Percentiles rank a stretch among this genome's conserved stretches.
Evolutionary conservation across 2,797 vertebrate species (phyloP).

Genomic region (Erithacus rubecula): DNA sequence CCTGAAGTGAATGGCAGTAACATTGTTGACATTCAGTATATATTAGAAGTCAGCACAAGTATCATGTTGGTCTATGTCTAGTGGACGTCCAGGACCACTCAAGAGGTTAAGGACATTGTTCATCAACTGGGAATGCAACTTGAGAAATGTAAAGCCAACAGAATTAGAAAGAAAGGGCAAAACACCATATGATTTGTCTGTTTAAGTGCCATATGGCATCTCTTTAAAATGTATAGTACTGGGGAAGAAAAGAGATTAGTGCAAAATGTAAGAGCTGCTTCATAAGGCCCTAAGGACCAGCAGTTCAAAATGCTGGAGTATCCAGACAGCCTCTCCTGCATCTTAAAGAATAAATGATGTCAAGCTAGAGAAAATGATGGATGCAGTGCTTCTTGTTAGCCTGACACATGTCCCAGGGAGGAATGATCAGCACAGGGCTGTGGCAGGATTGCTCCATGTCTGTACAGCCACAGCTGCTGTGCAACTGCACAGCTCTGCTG

Average conservation of each 20-base stretch:
- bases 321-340: neutral
- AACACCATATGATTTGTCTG: slow-evolving; percentile 30
- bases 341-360: slow-evolving; percentile 44
- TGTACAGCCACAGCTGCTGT: neutral
- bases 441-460: neutral
- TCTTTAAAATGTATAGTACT: slow-evolving; percentile 39
- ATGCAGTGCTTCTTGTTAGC: neutral
- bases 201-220: slow-evolving; percentile 61
- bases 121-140: slow-evolving; percentile 33
- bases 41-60: slow-evolving; percentile 37
- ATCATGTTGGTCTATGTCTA: slow-evolving; percentile 19
- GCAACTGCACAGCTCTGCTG: neutral
- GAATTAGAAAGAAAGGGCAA: slow-evolving; percentile 53
- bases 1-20: slow-evolving; percentile 18
- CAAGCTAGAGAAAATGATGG: slow-evolving; percentile 14
- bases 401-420: neutral
- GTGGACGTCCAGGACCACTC: slow-evolving; percentile 40
- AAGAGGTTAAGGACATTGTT: slow-evolving; percentile 60
- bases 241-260: slow-evolving; percentile 23
- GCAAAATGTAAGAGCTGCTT: slow-evolving; percentile 57
- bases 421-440: neutral
- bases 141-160: slow-evolving; percentile 41
- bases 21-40: slow-evolving; percentile 8
- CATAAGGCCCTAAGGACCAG: slow-evolving; percentile 40
- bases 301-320: slow-evolving; percentile 50